Evolutionary conservation across 2,797 vertebrate genomes (phyloP).

Genomic region (Hipposideros larvatus): DNA sequence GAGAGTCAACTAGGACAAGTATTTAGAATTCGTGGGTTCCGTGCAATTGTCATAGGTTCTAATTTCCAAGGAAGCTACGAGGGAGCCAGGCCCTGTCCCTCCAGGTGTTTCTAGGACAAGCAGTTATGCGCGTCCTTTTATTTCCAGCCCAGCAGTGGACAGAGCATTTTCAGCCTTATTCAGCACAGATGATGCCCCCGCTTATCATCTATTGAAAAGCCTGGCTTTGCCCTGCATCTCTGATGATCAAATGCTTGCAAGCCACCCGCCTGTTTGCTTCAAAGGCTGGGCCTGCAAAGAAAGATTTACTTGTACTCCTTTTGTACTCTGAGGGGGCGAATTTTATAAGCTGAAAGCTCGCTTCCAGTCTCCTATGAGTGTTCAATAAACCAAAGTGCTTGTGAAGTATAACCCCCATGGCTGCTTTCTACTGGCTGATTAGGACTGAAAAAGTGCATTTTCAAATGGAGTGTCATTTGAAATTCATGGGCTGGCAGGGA

Average conservation of each 20-base stretch:
- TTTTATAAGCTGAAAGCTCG: conserved; percentile 83
- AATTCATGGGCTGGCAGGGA: conserved; percentile 77
- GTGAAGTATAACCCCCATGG: conserved; percentile 79
- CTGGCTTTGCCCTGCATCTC: background rate
- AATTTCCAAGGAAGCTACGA: background rate
- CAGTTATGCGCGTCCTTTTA: background rate
- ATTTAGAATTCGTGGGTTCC: background rate
- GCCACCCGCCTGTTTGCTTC: background rate
- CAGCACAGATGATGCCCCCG: background rate
- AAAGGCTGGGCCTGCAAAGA: background rate
- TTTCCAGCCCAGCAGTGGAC: background rate
- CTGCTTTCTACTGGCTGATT: conserved; percentile 80
- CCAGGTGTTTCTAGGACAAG: background rate
- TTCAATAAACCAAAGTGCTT: conserved; percentile 81
- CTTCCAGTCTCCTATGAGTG: conserved; percentile 75
- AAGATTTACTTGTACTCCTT: conserved; percentile 79
- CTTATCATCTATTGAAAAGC: background rate
- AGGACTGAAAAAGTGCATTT: conserved; percentile 76
- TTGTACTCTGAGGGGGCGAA: conserved; percentile 81
- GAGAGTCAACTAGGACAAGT: background rate
- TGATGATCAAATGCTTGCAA: background rate
- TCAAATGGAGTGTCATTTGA: conserved; percentile 72
- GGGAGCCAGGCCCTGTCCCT: background rate
- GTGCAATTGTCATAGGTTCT: background rate
- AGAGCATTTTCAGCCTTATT: background rate